Evolutionary conservation across 2,113 vertebrate genomes (phyloP), one percentile per base, ranked within the genome.

Genomic region (Syngnathoides biaculeatus): DNA sequence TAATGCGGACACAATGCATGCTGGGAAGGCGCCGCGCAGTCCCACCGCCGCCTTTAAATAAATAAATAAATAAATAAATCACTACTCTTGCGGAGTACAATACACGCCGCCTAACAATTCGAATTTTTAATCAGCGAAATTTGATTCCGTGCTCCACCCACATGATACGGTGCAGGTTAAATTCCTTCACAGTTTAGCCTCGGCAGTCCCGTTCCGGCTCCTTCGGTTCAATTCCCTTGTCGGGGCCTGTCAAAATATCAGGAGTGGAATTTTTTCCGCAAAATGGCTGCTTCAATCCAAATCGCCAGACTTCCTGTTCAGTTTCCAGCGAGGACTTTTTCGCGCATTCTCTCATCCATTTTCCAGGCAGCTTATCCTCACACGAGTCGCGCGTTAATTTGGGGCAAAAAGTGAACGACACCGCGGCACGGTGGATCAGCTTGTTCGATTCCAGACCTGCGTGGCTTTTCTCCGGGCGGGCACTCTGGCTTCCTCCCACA

Each of bases 1-100:
- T 91, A 93, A 89, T 82, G 79, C 79, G 48, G 70, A 71, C 83
- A 88, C 90, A 90, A 89, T 90, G 88, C 84, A 78, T 62, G 77
- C 81, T 68, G 71, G 79, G 81, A 85, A 84, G 75, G 68, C 60
- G 81, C 80, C 84, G 74, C 53, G 53, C 77, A 71, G 84, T 83
- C 75, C 35, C 77, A 80, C 68, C 62, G 66, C 68, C 64, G 75
- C 72, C 48, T 65, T 74, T 72, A 75, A 80, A n/a, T n/a, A n/a
- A n/a, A n/a, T n/a, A n/a, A n/a, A n/a, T n/a, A n/a, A n/a, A n/a
- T n/a, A n/a, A n/a, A n/a, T n/a, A n/a, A 75, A 81, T 75, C 75
- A 82, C 69, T 69, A 71, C 78, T 69, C 74, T 61, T 52, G 69
- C 76, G 59, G 55, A 57, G 13, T 19, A 57, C 55, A 60, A 60